A percentile compares a stretch with the other conserved stretches of the same genome.
Conservation (phyloP, 2,797 vertebrate species). For the Cetoscarus ocellatus region DNA sequence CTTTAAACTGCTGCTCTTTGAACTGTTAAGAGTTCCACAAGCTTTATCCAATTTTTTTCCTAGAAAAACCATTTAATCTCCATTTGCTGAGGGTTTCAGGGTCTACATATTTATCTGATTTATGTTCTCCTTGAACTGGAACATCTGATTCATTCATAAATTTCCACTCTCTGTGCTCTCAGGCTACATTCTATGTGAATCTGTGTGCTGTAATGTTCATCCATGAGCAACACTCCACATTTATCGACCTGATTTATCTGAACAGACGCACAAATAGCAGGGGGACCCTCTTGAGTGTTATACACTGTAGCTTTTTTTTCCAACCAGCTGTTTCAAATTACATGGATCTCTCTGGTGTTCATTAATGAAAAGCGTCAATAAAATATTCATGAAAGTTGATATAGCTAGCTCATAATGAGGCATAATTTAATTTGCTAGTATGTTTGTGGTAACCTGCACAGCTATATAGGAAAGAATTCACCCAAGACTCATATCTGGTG, state of each 20-base stretch:
- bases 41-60: too few relatives aligned
- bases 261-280: slow-evolving; percentile 30
- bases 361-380: slow-evolving; percentile 50
- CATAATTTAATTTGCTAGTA: slow-evolving; percentile 50
- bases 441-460: slow-evolving; percentile 41
- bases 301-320: slow-evolving; percentile 31
- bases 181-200: not conserved
- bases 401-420: slow-evolving; percentile 46
- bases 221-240: slow-evolving; percentile 20
- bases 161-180: not conserved
- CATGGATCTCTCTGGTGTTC: slow-evolving; percentile 31
- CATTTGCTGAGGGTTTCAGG: too few relatives aligned
- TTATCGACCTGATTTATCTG: slow-evolving; percentile 55
- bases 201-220: slow-evolving; percentile 5
- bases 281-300: slow-evolving; percentile 41
- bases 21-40: too few relatives aligned
- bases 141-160: not conserved
- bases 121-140: not conserved
- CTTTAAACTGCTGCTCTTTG: too few relatives aligned
- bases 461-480: slow-evolving; percentile 9
- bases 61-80: too few relatives aligned
- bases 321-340: slow-evolving; percentile 64
- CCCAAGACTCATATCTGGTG: slow-evolving; percentile 13
- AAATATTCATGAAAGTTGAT: slow-evolving; percentile 70
- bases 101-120: too few relatives aligned